Conservation (phyloP, 2,888 invertebrate genomes). For the Agapostemon virescens region DNA sequence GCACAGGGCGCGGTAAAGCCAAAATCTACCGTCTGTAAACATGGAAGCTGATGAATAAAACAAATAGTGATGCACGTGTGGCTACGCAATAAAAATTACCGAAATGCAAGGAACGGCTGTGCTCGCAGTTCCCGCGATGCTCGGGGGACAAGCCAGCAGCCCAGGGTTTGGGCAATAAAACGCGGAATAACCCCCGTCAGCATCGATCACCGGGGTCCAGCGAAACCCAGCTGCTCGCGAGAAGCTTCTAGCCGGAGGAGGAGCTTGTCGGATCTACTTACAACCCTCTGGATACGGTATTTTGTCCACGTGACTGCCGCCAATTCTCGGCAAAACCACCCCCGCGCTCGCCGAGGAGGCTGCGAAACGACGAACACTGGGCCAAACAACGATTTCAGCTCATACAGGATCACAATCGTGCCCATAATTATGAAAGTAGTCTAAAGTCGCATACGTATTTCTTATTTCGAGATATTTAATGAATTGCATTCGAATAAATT, state of each 20-base stretch:
- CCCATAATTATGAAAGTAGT: no score
- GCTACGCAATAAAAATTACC: conserved; percentile 1
- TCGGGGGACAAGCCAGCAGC: not conserved
- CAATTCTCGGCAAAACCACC: conserved; percentile 41
- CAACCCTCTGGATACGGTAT: conserved; percentile 8
- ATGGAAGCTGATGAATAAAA: not conserved
- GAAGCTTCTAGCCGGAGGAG: conserved; percentile 12
- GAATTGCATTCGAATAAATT: no score
- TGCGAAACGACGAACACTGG: not conserved
- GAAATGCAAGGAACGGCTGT: not conserved
- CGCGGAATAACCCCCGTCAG: conserved; percentile 23
- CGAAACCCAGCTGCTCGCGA: conserved; percentile 20
- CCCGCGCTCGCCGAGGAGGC: not conserved
- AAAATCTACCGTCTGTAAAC: not conserved
- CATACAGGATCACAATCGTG: not conserved
- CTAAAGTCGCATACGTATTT: no score
- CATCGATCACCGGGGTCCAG: conserved; percentile 27
- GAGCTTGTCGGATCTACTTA: conserved; percentile 42
- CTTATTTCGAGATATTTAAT: no score
- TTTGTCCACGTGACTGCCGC: conserved; percentile 22
- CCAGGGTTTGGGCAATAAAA: conserved; percentile 13
- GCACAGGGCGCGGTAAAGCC: not conserved
- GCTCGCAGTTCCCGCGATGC: not conserved
- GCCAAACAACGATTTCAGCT: not conserved
- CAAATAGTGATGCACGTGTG: not conserved